These are phyloP conservation scores for Formica selysi DNA, from an alignment of 1,140 invertebrate genomes.

Conservation along the genomic window DNA sequence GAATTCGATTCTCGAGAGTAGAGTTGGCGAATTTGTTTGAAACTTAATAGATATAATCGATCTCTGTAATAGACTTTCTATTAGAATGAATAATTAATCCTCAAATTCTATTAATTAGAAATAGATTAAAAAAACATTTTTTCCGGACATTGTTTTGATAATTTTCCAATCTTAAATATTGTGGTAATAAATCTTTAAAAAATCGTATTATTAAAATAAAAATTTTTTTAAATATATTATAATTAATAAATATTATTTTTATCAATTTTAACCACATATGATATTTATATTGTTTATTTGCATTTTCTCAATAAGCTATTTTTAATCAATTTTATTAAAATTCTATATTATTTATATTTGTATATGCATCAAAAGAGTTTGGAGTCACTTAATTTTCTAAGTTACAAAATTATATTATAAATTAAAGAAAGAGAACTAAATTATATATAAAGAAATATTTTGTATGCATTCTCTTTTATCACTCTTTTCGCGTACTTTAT, in stretches of 20 bases:
- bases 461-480: neutral
- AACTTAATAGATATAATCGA: neutral
- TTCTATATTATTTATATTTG: neutral
- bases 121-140: neutral
- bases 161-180: neutral
- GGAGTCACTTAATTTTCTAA: neutral
- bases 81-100: neutral
- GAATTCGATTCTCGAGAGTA: slow-evolving; percentile 85
- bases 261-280: neutral
- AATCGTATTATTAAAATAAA: neutral
- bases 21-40: slow-evolving; percentile 82
- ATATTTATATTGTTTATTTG: neutral
- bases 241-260: neutral
- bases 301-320: neutral
- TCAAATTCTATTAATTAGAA: neutral
- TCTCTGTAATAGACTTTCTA: neutral
- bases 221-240: neutral
- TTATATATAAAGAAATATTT: neutral
- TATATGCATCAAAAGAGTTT: neutral
- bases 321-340: slow-evolving; percentile 5
- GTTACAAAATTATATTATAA: neutral
- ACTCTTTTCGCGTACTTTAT: neutral
- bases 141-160: neutral
- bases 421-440: neutral
- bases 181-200: neutral